phyloP scores from a whole-genome alignment of 2,888 invertebrate genomes.

The Dascillus cervinus region DNA sequence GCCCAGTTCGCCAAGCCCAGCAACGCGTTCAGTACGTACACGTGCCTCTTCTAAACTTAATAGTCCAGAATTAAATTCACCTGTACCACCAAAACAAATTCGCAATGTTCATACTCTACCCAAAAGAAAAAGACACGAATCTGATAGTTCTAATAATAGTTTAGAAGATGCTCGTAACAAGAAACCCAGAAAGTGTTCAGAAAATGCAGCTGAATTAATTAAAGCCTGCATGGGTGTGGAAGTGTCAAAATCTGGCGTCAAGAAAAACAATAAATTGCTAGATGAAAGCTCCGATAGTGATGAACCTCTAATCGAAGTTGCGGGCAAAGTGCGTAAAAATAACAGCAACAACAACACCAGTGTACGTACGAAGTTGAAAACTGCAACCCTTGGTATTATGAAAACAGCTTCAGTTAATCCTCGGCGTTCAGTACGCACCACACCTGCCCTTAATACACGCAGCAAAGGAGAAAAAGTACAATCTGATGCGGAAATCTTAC shows the following conservation, averaged over 20 bases:
- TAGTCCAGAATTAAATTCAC: conserved; percentile 50
- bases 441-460: conserved; percentile 36
- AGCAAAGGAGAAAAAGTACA: conserved; percentile 35
- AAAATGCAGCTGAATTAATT: conserved; percentile 52
- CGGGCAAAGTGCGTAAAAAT: conserved; percentile 56
- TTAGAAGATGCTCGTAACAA: conserved; percentile 34
- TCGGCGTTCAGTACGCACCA: conserved; percentile 34
- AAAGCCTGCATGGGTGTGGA: conserved; percentile 35
- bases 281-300: conserved; percentile 74
- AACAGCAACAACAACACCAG: conserved; percentile 7
- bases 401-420: conserved; percentile 27
- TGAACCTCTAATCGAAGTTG: conserved; percentile 66
- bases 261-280: conserved; percentile 8
- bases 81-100: conserved; percentile 19
- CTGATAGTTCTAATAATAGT: conserved; percentile 64
- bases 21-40: conserved; percentile 46
- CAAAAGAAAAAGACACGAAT: conserved; percentile 72
- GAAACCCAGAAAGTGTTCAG: conserved; percentile 50
- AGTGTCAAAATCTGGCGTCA: conserved; percentile 31
- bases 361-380: conserved; percentile 15
- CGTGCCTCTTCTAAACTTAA: conserved; percentile 61
- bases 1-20: conserved; percentile 38
- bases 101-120: conserved; percentile 12
- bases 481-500: conserved; percentile 35
- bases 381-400: conserved; percentile 7